These are phyloP conservation scores for Phaonia tiefii DNA, from an alignment of 2,888 invertebrate species.

Conservation along the genomic window DNA sequence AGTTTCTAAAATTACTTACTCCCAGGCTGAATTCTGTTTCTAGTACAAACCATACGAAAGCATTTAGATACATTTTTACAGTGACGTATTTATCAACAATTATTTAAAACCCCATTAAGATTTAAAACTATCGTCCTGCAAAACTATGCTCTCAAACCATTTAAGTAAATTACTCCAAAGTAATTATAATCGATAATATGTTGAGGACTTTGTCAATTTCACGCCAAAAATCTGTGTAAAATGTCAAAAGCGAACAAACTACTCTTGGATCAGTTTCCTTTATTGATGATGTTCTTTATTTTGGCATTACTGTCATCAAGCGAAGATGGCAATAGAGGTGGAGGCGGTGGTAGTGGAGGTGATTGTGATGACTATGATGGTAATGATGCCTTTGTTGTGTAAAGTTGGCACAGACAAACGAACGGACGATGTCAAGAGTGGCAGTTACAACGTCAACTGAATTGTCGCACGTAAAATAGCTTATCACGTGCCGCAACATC, in stretches of 20 bases:
- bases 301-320: slow-evolving; percentile 13
- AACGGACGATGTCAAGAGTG: slow-evolving; percentile 12
- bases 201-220: too few species aligned
- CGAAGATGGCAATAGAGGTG: slow-evolving; percentile 4
- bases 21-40: too few species aligned
- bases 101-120: too few species aligned
- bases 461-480: slow-evolving; percentile 75
- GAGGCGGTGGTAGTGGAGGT: slow-evolving; percentile 1
- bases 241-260: slow-evolving; percentile 1
- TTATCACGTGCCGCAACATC: slow-evolving; percentile 71
- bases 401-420: slow-evolving; percentile 4
- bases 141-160: too few species aligned
- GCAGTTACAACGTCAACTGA: slow-evolving; percentile 39
- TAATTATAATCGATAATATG: too few species aligned
- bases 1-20: too few species aligned
- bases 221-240: too few species aligned
- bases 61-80: too few species aligned
- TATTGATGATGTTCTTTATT: slow-evolving; percentile 19
- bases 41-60: too few species aligned
- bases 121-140: too few species aligned
- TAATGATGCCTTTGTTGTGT: slow-evolving; percentile 23
- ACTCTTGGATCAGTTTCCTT: background rate
- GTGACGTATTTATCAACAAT: too few species aligned
- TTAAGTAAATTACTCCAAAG: too few species aligned
- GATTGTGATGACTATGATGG: slow-evolving; percentile 30